phyloP scores from a whole-genome alignment of 2,113 vertebrate species.

The Tachuris rubrigastra region DNA sequence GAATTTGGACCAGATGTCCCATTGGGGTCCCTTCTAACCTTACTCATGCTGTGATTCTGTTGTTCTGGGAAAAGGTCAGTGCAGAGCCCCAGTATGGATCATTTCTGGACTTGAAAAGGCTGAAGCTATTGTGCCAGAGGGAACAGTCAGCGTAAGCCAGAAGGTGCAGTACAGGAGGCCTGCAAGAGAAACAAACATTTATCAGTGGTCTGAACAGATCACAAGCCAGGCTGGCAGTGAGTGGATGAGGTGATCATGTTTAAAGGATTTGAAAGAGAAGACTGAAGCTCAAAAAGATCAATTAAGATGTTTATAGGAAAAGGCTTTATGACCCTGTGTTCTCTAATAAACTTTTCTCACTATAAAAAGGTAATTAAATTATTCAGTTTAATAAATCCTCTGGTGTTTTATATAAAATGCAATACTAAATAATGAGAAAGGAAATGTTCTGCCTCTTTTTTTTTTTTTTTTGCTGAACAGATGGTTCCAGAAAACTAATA shows the following conservation, averaged over 20 bases:
- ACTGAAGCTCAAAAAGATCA: background rate
- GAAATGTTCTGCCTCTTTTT: background rate
- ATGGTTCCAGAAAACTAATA: background rate
- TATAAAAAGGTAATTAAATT: conserved; percentile 33
- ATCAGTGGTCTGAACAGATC: background rate
- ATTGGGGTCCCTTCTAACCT: background rate
- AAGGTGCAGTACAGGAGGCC: background rate
- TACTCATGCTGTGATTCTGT: background rate
- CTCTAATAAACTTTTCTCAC: conserved; percentile 42
- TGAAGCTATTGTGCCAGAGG: background rate
- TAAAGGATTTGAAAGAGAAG: background rate
- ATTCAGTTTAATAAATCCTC: conserved; percentile 38
- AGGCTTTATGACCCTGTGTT: background rate
- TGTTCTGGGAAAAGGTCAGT: background rate
- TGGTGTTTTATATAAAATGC: background rate
- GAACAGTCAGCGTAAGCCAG: background rate
- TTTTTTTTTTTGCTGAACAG: background rate
- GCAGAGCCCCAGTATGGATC: background rate
- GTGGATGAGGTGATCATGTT: background rate
- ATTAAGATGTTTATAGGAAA: conserved; percentile 14
- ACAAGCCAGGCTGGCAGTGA: background rate
- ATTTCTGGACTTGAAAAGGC: background rate
- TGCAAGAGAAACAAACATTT: background rate
- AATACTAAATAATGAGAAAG: background rate
- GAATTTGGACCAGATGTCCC: background rate